Evolutionary conservation across 2,797 vertebrate species (phyloP), one percentile per base, ranked within the genome.

Genomic region (Ambastaia sidthimunki): DNA sequence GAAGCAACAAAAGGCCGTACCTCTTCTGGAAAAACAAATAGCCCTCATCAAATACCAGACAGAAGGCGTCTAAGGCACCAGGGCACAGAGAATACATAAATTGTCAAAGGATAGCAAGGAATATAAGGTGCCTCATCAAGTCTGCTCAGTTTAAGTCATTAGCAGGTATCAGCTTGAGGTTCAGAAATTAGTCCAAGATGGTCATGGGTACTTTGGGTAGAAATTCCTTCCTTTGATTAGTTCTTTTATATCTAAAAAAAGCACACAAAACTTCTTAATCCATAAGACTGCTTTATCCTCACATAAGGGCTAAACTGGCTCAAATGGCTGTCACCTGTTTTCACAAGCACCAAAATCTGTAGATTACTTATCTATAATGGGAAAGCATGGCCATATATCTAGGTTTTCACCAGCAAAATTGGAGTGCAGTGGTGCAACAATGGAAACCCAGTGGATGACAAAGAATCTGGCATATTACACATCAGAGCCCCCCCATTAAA

Each of bases 341-440:
- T 65, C 19, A 63, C 57, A 65, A 75, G 37, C 63, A 66, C 80
- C 74, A 81, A 59, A 85, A 70, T 72, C 79, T 78, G 19, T 7
- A 62, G 44, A 73, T 83, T 82, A 78, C 71, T 18, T 81, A 80
- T 86, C 85, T 88, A 73, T 86, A 86, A 89, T 80, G 82, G 71
- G 41, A 80, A 86, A 86, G 79, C 25, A 41, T 63, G 66, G 81
- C 84, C 82, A 84, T 88, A 85, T 89, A 87, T 87, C 15, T 62
- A 48, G 68, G 78, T 81, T 80, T 83, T 68, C 76, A 77, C 55
- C 76, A 12, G 21, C 1, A 34, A 74, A 84, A 83, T 71, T 67
- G 63, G 60, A 76, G 63, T 31, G 18, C 31, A 37, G 19, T 62
- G 52, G 63, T 21, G 28, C 12, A 48, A 67, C 37, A 73, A 59